Evolutionary conservation across 2,888 invertebrate species (phyloP).

Genomic region (Noctua janthina): DNA sequence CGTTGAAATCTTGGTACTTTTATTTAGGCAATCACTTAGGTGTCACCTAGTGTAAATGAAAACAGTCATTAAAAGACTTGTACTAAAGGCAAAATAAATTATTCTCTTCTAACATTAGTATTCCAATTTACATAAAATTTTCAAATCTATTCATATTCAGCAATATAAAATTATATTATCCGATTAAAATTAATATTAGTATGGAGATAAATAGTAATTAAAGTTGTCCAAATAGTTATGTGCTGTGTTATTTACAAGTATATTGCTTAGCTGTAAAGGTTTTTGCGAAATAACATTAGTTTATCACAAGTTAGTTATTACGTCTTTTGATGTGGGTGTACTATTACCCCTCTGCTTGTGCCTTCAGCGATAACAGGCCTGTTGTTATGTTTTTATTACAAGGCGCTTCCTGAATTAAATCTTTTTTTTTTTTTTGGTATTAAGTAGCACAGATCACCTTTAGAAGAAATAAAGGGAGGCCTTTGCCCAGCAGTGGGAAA

Average conservation of each 20-base stretch:
- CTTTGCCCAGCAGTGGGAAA: too few species aligned
- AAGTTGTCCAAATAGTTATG: constrained; percentile 13
- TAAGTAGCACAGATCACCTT: too few species aligned
- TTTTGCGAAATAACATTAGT: constrained; percentile 12
- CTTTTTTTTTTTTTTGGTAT: too few species aligned
- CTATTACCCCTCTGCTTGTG: not conserved
- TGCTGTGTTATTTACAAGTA: constrained; percentile 23
- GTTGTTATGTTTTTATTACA: not conserved
- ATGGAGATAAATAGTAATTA: constrained; percentile 1
- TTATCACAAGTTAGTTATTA: not conserved
- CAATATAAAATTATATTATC: constrained; percentile 35
- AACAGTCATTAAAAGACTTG: not conserved
- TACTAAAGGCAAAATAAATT: not conserved
- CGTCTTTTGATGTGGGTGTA: not conserved
- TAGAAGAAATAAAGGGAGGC: too few species aligned
- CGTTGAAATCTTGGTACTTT: not conserved
- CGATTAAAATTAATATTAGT: constrained; percentile 22
- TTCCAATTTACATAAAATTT: not conserved
- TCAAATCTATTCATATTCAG: not conserved
- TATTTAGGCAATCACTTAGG: not conserved
- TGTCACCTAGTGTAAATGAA: not conserved
- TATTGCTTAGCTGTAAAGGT: constrained; percentile 22
- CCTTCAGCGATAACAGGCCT: not conserved
- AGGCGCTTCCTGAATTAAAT: not conserved
- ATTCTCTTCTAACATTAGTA: not conserved